These are phyloP conservation scores for Folsomia manolachei DNA, from an alignment of 2,888 invertebrate species.

Conservation along the genomic window DNA sequence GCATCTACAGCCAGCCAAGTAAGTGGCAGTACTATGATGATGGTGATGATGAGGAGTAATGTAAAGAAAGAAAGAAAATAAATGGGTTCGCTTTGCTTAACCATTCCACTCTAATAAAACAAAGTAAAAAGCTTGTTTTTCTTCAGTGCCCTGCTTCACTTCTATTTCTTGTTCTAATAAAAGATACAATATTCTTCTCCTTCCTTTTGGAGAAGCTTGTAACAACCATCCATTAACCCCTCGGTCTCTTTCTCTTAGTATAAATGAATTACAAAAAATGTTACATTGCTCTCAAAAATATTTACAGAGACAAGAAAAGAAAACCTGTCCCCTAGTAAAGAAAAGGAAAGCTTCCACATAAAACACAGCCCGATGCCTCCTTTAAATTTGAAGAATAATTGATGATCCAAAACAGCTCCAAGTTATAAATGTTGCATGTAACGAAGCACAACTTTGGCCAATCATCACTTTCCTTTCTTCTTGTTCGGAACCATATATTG, in stretches of 20 bases:
- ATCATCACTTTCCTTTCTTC: no score
- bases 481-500: no score
- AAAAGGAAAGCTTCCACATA: conserved; percentile 13
- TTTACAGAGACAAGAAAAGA: background rate
- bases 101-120: conserved; percentile 22
- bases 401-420: background rate
- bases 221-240: no score
- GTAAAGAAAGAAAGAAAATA: conserved; percentile 46
- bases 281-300: background rate
- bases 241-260: background rate
- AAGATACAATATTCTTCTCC: no score
- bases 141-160: background rate
- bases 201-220: no score
- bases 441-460: no score
- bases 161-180: conserved; percentile 5
- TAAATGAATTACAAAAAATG: background rate
- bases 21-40: no score
- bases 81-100: conserved; percentile 36
- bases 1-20: no score
- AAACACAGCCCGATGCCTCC: background rate
- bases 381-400: conserved; percentile 14
- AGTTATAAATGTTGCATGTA: background rate
- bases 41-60: conserved; percentile 27
- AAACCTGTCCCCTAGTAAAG: background rate
- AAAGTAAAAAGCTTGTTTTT: conserved; percentile 15